A percentile compares a stretch with the other conserved stretches of the same genome.
Conservation (phyloP, 2,888 invertebrate genomes). For the Glomeris marginata region DNA sequence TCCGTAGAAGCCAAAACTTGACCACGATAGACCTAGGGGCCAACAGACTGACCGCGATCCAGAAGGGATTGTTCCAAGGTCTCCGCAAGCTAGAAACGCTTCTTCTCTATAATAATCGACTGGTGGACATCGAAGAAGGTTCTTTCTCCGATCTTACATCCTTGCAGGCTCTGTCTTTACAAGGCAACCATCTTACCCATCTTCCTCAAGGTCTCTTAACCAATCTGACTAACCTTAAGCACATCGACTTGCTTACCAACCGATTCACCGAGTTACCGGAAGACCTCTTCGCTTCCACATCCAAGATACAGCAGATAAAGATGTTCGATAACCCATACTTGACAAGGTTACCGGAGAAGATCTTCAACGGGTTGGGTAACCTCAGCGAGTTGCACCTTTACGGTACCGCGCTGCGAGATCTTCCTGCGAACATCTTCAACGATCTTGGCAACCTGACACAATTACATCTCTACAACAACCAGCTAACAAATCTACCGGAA, state of each 20-base stretch:
- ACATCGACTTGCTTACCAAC: slow-evolving; percentile 23
- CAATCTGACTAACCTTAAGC: slow-evolving; percentile 19
- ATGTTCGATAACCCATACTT: slow-evolving; percentile 22
- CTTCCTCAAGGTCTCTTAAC: slow-evolving; percentile 20
- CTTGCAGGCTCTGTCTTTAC: slow-evolving; percentile 48
- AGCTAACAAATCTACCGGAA: slow-evolving; percentile 23
- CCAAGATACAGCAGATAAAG: slow-evolving; percentile 16
- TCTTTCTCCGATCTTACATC: slow-evolving; percentile 32
- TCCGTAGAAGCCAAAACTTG: slow-evolving; percentile 44
- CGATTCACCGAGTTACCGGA: slow-evolving; percentile 15
- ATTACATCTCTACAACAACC: slow-evolving; percentile 28
- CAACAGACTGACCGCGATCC: slow-evolving; percentile 47
- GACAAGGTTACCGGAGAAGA: slow-evolving; percentile 38
- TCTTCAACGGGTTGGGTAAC: slow-evolving; percentile 47
- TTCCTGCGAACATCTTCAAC: slow-evolving; percentile 26
- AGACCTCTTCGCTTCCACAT: slow-evolving; percentile 12
- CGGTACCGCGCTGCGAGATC: slow-evolving; percentile 41
- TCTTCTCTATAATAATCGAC: slow-evolving; percentile 21
- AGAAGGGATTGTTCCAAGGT: slow-evolving; percentile 45
- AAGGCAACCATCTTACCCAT: slow-evolving; percentile 20
- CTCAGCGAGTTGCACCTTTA: slow-evolving; percentile 48
- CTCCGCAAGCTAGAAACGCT: slow-evolving; percentile 21
- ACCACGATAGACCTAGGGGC: slow-evolving; percentile 46
- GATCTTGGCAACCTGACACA: slow-evolving; percentile 22
- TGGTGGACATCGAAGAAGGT: slow-evolving; percentile 14